A percentile compares a stretch with the other conserved stretches of the same genome.
These are phyloP conservation scores for Rhagonycha fulva DNA, from an alignment of 2,888 invertebrate genomes.

Conservation along the genomic window DNA sequence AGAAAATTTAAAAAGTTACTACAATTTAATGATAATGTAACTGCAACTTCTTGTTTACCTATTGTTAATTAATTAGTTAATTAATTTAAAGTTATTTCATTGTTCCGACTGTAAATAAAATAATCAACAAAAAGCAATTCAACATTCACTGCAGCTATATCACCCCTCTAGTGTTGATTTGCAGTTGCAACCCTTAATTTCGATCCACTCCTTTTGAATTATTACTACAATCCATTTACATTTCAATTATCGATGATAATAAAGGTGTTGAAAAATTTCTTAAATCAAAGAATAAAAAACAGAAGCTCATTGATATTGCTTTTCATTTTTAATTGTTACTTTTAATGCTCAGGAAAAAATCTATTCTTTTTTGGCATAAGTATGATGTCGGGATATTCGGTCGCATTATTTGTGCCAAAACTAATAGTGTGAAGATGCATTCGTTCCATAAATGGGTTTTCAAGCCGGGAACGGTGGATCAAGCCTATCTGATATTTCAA, in stretches of 20 bases:
- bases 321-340: no score
- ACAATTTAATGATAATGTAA: not conserved
- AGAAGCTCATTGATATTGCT: no score
- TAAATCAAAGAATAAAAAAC: not conserved
- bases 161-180: not conserved
- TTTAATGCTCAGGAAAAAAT: no score
- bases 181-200: not conserved
- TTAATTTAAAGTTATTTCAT: not conserved
- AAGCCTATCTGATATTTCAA: no score
- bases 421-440: no score
- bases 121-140: not conserved
- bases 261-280: not conserved
- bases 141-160: not conserved
- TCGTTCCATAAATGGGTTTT: no score
- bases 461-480: no score
- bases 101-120: not conserved
- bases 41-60: not conserved
- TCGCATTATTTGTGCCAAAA: no score
- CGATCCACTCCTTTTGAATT: not conserved
- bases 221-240: not conserved
- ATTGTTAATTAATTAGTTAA: not conserved
- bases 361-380: no score
- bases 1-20: not conserved
- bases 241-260: not conserved
- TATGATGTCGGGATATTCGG: no score